phyloP scores from a whole-genome alignment of 1,140 invertebrate genomes.

The Neuroterus valhalla region DNA sequence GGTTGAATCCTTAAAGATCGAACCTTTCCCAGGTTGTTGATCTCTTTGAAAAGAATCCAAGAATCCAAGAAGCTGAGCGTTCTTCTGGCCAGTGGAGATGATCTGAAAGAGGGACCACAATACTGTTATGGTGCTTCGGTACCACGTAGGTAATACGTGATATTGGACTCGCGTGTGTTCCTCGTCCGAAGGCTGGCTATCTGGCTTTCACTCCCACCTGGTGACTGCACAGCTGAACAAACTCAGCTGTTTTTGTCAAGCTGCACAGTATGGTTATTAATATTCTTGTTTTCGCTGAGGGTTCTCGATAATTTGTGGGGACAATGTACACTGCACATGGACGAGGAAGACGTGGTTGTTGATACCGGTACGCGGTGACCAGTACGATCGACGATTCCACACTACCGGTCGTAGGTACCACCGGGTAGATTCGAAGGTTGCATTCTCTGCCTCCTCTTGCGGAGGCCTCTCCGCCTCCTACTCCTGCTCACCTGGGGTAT shows the following conservation, averaged over 20 bases:
- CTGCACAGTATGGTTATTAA: not conserved
- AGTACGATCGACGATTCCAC: slow-evolving; percentile 55
- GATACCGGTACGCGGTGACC: slow-evolving; percentile 33
- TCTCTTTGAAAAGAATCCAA: slow-evolving; percentile 3
- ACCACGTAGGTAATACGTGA: slow-evolving; percentile 27
- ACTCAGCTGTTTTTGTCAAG: slow-evolving; percentile 1
- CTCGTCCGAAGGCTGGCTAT: slow-evolving; percentile 1
- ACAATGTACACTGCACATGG: not conserved
- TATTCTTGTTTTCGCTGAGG: not conserved
- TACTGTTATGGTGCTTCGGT: slow-evolving; percentile 13
- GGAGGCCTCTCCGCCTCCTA: slow-evolving; percentile 39
- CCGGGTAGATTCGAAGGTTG: slow-evolving; percentile 64
- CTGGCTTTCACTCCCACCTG: slow-evolving; percentile 26
- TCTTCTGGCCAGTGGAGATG: slow-evolving; percentile 15
- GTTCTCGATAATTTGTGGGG: not conserved
- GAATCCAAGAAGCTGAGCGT: slow-evolving; percentile 10
- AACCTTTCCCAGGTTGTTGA: slow-evolving; percentile 16
- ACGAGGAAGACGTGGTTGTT: not conserved
- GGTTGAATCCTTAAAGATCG: not conserved
- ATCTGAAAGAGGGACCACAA: slow-evolving; percentile 28
- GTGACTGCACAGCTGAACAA: slow-evolving; percentile 11
- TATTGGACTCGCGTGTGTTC: not conserved
- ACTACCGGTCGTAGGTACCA: slow-evolving; percentile 60
- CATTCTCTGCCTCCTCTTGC: slow-evolving; percentile 53
- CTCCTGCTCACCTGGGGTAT: slow-evolving; percentile 63